Evolutionary conservation across 2,888 invertebrate genomes (phyloP), one percentile per base, ranked within the genome.

Genomic region (Drosophila neutralis): DNA sequence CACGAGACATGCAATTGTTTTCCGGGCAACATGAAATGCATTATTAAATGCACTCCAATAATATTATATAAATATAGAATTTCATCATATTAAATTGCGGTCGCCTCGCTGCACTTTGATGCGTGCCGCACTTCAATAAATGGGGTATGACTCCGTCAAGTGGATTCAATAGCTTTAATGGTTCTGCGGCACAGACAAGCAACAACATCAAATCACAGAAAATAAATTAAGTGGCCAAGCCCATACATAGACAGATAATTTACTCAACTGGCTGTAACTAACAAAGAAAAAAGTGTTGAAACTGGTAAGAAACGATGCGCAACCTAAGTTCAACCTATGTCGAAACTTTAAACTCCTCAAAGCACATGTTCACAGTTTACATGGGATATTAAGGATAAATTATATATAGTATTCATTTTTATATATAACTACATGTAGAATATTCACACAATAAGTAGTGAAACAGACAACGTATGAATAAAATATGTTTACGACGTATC

Each of bases 161-260:
- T 61, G 58, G 35, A 33, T 51, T 61, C 63, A 74, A 70, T 71
- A 66, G 69, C 78, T 82, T 80, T 73, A 83, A 69, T 80, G 80
- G 72, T 76, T 80, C 66, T 73, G 75, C 81, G 71, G 61, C 57
- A 48, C 38, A 45, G 36, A 64, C 63, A 69, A 49, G 64, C 66
- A 67, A 70, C 56, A 73, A 69, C 68, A 11, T 61, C 31, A 63
- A 18, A n/a, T 29, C 18, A 45, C 33, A 40, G 56, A n/a, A 42
- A 53, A 45, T 52, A 69, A 61, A 79, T 38, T 33, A 58, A 65
- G 49, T 49, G 62, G n/a, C 27, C 58, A 31, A 27, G 42, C 59
- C 56, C 45, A 59, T 21, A 57, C 15, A 54, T 21, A 64, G 48
- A 58, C n/a, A 36, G 4, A 15, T 8, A 36, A 48, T 35, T 35